Evolutionary conservation across 2,113 vertebrate species (phyloP), one percentile per base, ranked within the genome.

Genomic region (Tachysurus fulvidraco): DNA sequence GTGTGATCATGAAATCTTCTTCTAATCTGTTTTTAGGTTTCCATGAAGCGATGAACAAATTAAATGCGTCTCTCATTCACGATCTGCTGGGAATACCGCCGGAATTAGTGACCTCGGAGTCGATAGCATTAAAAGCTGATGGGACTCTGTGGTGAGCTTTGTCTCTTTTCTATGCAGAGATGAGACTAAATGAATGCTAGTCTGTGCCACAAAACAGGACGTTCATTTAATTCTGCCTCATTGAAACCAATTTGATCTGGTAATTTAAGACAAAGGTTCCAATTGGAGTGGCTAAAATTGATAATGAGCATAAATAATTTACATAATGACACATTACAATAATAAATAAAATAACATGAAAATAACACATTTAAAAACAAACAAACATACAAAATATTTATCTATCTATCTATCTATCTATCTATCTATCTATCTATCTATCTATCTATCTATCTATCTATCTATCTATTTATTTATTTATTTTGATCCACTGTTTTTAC

Each of bases 31-130:
- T 83, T 83, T 54, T 36, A n/a, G 82, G 69, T 87, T 83, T 52
- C 25, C 10, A 74, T 71, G 28, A 69, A 77, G 78, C 59, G 36
- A 16, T 13, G 25, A 59, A 52, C 50, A 50, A 82, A 16, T 21
- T 25, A 85, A 88, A 91, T 71, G 71, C 83, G 79, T 28, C 84
- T 73, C 84, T 89, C 54, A 80, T 91, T 73, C 83, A n/a, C 78
- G 36, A 78, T 71, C 85, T 80, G 84, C 62, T 8, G 62, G 90
- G 23, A 76, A 88, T 50, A 83, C 77, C 74, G 86, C 89, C 83
- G 84, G 78, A 60, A 89, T 88, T 67, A 59, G 64, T 69, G 84
- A 55, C 52, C 54, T 86, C 79, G 0, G 71, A 57, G 28, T 44
- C 46, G 23, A 65, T 73, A 83, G 84, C 77, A 89, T 90, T 88